A percentile compares a stretch with the other conserved stretches of the same genome.
These are phyloP conservation scores for Cheilosia impressa DNA, from an alignment of 2,888 invertebrate species.

Conservation along the genomic window DNA sequence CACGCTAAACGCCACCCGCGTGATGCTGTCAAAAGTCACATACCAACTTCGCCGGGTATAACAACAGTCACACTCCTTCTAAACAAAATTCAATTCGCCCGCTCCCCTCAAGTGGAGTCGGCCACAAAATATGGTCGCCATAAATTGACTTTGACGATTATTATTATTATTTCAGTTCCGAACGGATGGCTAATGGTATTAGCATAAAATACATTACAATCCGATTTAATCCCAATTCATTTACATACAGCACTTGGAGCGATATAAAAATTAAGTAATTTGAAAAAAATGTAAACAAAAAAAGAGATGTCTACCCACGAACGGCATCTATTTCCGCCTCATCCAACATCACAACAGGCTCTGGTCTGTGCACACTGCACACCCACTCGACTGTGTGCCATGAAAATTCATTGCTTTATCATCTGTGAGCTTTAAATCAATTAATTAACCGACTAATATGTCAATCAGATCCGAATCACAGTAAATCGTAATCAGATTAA, in stretches of 20 bases:
- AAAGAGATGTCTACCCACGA: not conserved
- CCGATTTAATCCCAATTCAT: conserved; percentile 62
- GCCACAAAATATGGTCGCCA: conserved; percentile 20
- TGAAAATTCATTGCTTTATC: conserved; percentile 69
- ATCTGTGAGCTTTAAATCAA: conserved; percentile 71
- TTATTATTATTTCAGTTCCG: conserved; percentile 28
- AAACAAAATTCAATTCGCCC: no score
- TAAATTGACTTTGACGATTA: conserved; percentile 44
- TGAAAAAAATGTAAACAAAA: conserved; percentile 6
- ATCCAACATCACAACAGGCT: not conserved
- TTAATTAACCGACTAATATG: conserved; percentile 75
- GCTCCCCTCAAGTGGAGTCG: not conserved
- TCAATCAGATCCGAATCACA: conserved; percentile 75
- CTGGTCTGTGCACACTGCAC: conserved; percentile 13
- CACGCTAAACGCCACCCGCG: no score
- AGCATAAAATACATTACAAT: conserved; percentile 64
- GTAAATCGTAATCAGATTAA: conserved; percentile 75
- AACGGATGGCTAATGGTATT: conserved; percentile 36
- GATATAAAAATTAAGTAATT: conserved; percentile 29
- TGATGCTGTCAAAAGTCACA: no score
- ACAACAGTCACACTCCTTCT: no score
- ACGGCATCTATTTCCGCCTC: not conserved
- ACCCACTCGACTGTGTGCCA: conserved; percentile 27
- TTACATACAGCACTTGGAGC: conserved; percentile 63
- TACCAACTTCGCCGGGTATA: no score